phyloP scores from a whole-genome alignment of 1,140 invertebrate genomes.

The Coenobita brevimanus region DNA sequence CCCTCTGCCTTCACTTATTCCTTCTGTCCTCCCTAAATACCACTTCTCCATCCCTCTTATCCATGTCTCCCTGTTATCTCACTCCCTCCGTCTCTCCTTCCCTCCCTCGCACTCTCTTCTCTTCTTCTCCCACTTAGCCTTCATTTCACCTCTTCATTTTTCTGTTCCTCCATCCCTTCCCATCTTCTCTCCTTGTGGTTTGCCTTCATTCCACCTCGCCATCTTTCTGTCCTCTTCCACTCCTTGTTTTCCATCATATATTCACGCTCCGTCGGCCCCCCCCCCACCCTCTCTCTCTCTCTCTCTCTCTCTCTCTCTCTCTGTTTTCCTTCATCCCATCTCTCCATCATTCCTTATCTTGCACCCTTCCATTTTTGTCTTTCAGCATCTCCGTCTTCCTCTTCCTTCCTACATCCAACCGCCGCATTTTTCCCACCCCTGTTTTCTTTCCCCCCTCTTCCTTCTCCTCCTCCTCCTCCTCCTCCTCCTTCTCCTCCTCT shows the following conservation, averaged over 20 bases:
- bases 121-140: neutral
- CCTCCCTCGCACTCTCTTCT: neutral
- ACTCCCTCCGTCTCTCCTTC: neutral
- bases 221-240: neutral
- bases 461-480: too few relatives aligned
- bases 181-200: neutral
- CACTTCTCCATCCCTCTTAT: neutral
- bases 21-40: neutral
- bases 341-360: neutral
- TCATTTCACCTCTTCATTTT: neutral
- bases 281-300: neutral
- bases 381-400: neutral
- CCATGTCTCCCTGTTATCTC: neutral
- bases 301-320: neutral
- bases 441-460: neutral
- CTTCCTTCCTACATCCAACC: neutral
- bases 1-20: neutral
- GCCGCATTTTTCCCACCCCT: neutral
- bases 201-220: neutral
- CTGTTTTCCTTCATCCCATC: neutral
- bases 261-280: neutral
- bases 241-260: neutral
- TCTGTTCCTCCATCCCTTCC: neutral
- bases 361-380: neutral
- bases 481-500: neutral